Percentiles rank a stretch among this genome's conserved stretches.
Conservation (phyloP, 2,797 vertebrate genomes). For the Salarias fasciatus region DNA sequence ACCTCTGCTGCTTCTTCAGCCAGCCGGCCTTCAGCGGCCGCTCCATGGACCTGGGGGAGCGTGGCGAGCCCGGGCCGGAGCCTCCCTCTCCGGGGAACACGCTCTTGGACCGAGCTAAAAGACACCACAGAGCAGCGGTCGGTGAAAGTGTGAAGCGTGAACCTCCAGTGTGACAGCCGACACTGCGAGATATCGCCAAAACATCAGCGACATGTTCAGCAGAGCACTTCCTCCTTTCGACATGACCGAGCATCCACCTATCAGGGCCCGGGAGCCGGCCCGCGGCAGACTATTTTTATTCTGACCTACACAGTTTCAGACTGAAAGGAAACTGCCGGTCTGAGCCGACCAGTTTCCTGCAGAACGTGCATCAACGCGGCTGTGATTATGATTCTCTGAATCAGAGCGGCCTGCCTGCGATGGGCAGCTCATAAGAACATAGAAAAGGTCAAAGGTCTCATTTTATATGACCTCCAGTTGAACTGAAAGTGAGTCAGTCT, state of each 20-base stretch:
- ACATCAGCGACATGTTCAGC: conserved; percentile 15
- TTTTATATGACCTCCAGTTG: neutral
- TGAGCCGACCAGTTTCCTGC: conserved; percentile 69
- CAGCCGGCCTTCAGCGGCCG: conserved; percentile 92
- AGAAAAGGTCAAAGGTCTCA: conserved; percentile 17
- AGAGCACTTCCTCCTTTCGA: conserved; percentile 63
- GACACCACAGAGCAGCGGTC: conserved; percentile 39
- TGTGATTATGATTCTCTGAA: conserved; percentile 46
- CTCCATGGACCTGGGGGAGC: conserved; percentile 80
- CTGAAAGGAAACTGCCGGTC: conserved; percentile 58
- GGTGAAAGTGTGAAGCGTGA: conserved; percentile 12
- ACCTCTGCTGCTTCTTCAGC: conserved; percentile 95
- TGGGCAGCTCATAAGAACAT: neutral
- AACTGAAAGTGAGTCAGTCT: conserved; percentile 2
- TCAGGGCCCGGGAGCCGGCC: conserved; percentile 27
- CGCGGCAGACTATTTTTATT: conserved; percentile 42
- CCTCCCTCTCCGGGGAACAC: conserved; percentile 86
- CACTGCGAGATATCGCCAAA: conserved; percentile 28
- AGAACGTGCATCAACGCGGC: conserved; percentile 15
- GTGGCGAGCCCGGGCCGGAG: conserved; percentile 40
- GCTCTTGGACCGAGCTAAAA: conserved; percentile 89
- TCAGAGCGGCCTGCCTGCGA: conserved; percentile 1
- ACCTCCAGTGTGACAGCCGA: conserved; percentile 7
- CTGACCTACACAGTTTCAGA: conserved; percentile 5
- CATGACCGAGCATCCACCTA: conserved; percentile 48